Base-by-base conservation (phyloP, 2,888 invertebrate species). In the Ennomos fuscantarius region DNA sequence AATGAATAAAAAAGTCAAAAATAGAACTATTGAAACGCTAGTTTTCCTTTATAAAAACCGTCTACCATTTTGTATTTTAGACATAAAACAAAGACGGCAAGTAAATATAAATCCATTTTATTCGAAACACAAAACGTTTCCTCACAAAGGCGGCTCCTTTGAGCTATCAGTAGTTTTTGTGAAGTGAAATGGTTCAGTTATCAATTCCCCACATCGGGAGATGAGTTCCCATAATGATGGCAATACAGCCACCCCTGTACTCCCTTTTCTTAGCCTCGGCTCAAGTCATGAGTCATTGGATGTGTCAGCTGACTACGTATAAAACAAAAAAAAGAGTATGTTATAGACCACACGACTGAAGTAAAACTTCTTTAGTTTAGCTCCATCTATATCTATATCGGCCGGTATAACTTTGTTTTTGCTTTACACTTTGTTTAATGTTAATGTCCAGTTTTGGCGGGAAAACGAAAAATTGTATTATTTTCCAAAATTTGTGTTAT, bases 171-270 rank as follows among this genome's bases (percentile, higher is more conserved):
- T 61, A 63, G 76, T 78, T 80, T 76, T 74, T 76, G 72, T 75
- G 74, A 73, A 77, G 73, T 81, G 78, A 79, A 84, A 84, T 68
- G 82, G 81, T 81, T 79, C 82, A 76, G 86, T 87, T 88, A 87
- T 88, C 88, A 87, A 87, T 88, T 84, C 81, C 73, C 79, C 83
- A 75, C 84, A 84, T 82, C 84, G 85, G 76, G 81, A 82, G 86
- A 87, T 86, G 87, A 87, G 86, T 84, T 86, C 82, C 81, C 78
- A 80, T 89, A 89, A 89, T 86, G 88, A 89, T 83, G 89, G 84
- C 87, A 89, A 89, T 89, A 86, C 77, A 69, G 76, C 78, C 74
- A 59, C 71, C 68, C 70, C 66, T 56, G 44, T 47, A 65, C 70
- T 67, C 72, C 72, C 64, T 62, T 68, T 63, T 72, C 69, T 61